Percentiles rank a stretch among this genome's conserved stretches.
Evolutionary conservation across 2,797 vertebrate genomes (phyloP).

Genomic region (Scolopax rusticola): DNA sequence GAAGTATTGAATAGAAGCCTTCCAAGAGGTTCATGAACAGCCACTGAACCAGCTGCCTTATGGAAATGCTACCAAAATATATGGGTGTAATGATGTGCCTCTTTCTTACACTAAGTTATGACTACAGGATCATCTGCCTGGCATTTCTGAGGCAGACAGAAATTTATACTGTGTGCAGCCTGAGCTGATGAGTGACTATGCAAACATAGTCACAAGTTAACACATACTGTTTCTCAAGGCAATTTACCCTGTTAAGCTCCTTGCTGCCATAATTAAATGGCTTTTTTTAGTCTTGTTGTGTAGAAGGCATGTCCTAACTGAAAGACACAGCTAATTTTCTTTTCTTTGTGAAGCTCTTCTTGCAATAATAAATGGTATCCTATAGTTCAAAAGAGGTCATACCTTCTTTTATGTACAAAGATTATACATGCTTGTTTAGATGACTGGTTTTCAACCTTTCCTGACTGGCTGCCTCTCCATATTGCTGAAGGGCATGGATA

Average conservation of each 20-base stretch:
- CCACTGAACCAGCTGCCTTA: not conserved
- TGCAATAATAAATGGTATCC: not conserved
- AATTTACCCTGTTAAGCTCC: not conserved
- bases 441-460: conserved; percentile 3
- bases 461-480: not conserved
- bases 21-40: not conserved
- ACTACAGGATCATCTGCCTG: not conserved
- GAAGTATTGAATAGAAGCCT: not conserved
- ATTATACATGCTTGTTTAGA: conserved; percentile 3
- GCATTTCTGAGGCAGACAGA: not conserved
- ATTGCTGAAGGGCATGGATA: not conserved
- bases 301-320: not conserved
- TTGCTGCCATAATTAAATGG: conserved; percentile 30
- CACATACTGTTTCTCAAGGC: not conserved
- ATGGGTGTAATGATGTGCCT: not conserved
- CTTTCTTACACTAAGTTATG: not conserved
- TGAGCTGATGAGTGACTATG: not conserved
- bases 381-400: conserved; percentile 18
- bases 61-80: not conserved
- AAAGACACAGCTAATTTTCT: conserved; percentile 46
- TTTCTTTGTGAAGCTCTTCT: not conserved
- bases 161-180: not conserved
- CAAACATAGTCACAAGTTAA: not conserved
- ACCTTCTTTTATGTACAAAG: conserved; percentile 21
- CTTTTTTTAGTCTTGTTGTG: conserved; percentile 5